A percentile compares a stretch with the other conserved stretches of the same genome.
Evolutionary conservation across 2,797 vertebrate genomes (phyloP).

Genomic region (Sus cebifrons): DNA sequence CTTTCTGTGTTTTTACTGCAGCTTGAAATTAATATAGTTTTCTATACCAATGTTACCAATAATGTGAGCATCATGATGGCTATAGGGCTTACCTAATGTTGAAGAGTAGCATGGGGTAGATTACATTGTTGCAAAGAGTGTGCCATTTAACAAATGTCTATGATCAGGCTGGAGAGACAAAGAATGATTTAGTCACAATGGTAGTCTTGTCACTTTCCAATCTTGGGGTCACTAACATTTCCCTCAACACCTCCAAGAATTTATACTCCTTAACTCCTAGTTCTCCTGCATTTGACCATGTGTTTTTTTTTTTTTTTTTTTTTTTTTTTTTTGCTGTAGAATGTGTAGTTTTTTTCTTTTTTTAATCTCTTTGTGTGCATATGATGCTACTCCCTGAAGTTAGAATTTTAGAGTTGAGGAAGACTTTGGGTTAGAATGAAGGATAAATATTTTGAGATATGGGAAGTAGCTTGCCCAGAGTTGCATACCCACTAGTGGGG

Average conservation of each 20-base stretch:
- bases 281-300: neutral
- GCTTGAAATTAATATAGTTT: constrained; percentile 82
- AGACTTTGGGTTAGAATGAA: neutral
- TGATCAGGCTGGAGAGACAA: neutral
- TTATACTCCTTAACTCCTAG: neutral
- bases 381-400: neutral
- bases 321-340: neutral
- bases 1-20: constrained; percentile 73
- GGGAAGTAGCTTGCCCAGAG: neutral
- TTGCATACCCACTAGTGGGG: neutral
- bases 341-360: neutral
- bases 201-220: neutral
- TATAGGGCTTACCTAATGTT: constrained; percentile 48
- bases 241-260: neutral
- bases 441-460: neutral
- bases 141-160: neutral
- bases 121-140: neutral
- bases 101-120: neutral
- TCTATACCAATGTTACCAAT: constrained; percentile 52
- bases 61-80: constrained; percentile 10
- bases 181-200: neutral
- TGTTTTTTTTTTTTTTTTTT: too few species aligned
- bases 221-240: neutral
- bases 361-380: neutral
- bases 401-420: neutral